Conservation (phyloP, 2,113 vertebrate genomes). For the Tragelaphus buxtoni region DNA sequence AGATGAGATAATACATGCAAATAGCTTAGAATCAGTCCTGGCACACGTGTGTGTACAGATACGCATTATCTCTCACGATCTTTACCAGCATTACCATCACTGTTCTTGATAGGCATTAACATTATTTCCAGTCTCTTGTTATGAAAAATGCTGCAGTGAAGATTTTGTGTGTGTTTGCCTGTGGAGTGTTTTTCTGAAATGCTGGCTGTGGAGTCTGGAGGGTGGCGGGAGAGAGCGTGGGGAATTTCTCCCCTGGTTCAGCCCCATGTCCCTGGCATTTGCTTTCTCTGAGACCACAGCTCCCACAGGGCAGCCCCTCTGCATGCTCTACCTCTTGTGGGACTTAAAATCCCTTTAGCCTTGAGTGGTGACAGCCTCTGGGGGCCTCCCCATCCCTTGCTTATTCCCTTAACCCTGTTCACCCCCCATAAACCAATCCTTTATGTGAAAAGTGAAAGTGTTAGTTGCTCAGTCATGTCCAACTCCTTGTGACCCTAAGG, state of each 20-base stretch:
- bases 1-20: background rate
- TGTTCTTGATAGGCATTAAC: background rate
- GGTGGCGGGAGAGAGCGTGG: background rate
- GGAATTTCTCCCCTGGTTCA: background rate
- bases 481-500: background rate
- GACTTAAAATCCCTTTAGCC: background rate
- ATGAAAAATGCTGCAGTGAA: background rate
- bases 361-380: background rate
- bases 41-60: background rate
- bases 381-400: no score
- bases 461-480: background rate
- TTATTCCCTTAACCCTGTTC: background rate
- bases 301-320: background rate
- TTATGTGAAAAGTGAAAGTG: background rate
- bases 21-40: background rate
- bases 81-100: background rate
- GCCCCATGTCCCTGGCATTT: background rate
- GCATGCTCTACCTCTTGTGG: rapidly evolving
- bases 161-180: background rate
- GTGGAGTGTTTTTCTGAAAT: background rate
- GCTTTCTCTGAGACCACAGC: background rate
- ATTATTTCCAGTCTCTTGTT: background rate
- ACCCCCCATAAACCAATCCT: background rate
- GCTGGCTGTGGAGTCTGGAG: background rate
- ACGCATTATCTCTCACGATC: background rate